phyloP scores from a whole-genome alignment of 1,140 invertebrate species.

The Heliconius congener region DNA sequence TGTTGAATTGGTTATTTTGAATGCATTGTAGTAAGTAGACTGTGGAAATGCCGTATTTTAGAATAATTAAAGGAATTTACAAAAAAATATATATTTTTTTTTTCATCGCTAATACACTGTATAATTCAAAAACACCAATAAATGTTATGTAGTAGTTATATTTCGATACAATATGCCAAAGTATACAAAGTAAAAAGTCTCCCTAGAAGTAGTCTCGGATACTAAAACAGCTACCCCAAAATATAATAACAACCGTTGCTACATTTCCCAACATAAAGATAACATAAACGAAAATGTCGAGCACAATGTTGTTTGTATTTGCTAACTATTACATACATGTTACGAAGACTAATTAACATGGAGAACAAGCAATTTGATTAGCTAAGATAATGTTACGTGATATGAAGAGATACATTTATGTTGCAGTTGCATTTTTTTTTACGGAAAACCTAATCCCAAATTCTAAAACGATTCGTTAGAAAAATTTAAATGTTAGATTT shows the following conservation, averaged over 20 bases:
- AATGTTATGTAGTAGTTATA: not conserved
- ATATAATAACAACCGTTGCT: constrained; percentile 4
- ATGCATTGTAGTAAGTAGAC: not conserved
- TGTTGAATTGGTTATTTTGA: not conserved
- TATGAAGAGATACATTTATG: not conserved
- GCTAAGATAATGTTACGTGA: not conserved
- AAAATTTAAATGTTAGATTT: too few species aligned
- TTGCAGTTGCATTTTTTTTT: not conserved
- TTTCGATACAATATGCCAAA: too few species aligned
- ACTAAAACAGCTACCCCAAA: not conserved
- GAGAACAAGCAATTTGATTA: not conserved
- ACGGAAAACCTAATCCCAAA: not conserved
- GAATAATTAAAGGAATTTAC: not conserved
- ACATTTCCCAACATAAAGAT: not conserved
- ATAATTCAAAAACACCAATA: too few species aligned
- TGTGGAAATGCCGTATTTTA: not conserved
- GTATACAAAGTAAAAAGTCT: too few species aligned
- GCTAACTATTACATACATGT: not conserved
- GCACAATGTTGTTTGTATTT: not conserved
- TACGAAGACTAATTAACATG: not conserved
- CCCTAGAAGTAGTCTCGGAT: too few species aligned
- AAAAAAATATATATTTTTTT: too few species aligned
- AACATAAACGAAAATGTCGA: not conserved
- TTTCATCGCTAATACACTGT: too few species aligned
- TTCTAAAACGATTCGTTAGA: too few species aligned